A percentile compares a stretch with the other conserved stretches of the same genome.
Evolutionary conservation across 2,797 vertebrate genomes (phyloP).

Genomic region (Allobates femoralis): DNA sequence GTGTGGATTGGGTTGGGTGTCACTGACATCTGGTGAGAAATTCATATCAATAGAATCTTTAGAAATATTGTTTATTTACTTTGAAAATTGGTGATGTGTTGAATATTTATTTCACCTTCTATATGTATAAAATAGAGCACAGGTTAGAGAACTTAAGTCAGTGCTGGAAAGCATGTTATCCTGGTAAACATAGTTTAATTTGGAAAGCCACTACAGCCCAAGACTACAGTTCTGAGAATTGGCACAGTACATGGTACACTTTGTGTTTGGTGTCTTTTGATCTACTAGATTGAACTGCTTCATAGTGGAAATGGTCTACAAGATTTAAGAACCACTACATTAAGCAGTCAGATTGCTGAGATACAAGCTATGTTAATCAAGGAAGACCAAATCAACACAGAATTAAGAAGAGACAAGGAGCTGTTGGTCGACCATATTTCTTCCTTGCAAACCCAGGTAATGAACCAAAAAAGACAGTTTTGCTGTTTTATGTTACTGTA

Average conservation of each 20-base stretch:
- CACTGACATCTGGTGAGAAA: too few relatives aligned
- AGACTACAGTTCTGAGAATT: not conserved
- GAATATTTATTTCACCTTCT: too few relatives aligned
- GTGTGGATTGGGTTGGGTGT: too few relatives aligned
- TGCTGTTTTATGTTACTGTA: not conserved
- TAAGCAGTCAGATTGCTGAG: conserved; percentile 59
- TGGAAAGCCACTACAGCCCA: not conserved
- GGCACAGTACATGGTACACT: not conserved
- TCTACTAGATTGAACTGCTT: conserved; percentile 57
- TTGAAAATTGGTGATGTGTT: too few relatives aligned
- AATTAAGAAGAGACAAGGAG: conserved; percentile 63
- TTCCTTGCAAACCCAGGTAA: conserved; percentile 65
- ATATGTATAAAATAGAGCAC: too few relatives aligned
- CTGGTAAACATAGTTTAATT: not conserved
- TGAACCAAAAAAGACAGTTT: not conserved
- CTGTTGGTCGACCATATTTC: conserved; percentile 62
- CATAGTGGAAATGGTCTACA: conserved; percentile 54
- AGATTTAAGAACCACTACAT: conserved; percentile 52
- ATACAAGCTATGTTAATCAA: conserved; percentile 57
- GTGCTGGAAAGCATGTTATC: not conserved
- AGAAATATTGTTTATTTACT: too few relatives aligned
- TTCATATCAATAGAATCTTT: too few relatives aligned
- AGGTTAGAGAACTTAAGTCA: not conserved
- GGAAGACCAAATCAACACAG: conserved; percentile 61
- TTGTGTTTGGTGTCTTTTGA: not conserved